phyloP scores from a whole-genome alignment of 2,113 vertebrate genomes.

The Tychaedon coryphoeus region DNA sequence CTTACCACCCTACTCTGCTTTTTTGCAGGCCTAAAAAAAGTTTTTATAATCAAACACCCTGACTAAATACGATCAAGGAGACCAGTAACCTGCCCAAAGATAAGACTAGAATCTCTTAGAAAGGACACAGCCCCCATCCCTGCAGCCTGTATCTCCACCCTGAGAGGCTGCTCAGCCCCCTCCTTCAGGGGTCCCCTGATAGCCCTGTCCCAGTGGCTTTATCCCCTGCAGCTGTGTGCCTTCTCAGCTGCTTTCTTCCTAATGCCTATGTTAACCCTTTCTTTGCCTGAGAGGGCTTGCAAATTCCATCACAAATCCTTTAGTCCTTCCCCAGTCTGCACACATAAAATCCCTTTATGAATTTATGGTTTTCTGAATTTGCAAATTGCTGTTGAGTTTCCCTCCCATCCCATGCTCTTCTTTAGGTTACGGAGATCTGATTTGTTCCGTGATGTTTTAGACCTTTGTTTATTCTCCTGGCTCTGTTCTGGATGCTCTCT shows the following conservation, averaged over 20 bases:
- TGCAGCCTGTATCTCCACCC: not conserved
- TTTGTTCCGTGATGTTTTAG: not conserved
- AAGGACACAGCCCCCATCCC: not conserved
- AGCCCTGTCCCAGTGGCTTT: constrained; percentile 10
- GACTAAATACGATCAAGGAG: not conserved
- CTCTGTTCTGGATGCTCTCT: not conserved
- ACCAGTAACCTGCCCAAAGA: not conserved
- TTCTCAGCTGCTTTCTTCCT: constrained; percentile 50
- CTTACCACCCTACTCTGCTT: not conserved
- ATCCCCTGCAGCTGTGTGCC: constrained; percentile 59
- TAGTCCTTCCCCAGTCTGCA: not conserved
- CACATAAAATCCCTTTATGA: not conserved
- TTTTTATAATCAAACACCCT: not conserved
- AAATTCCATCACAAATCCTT: not conserved
- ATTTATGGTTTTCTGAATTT: not conserved
- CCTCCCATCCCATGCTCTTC: not conserved
- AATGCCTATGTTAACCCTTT: constrained; percentile 32
- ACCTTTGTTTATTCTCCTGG: not conserved
- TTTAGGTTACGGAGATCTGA: not conserved
- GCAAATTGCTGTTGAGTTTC: not conserved
- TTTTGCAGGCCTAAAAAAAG: not conserved
- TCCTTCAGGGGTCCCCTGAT: not conserved
- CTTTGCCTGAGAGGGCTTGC: not conserved
- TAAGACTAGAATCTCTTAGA: not conserved
- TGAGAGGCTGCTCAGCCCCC: not conserved